Conservation (phyloP, 2,113 vertebrate species). For the Mus spicilegus region DNA sequence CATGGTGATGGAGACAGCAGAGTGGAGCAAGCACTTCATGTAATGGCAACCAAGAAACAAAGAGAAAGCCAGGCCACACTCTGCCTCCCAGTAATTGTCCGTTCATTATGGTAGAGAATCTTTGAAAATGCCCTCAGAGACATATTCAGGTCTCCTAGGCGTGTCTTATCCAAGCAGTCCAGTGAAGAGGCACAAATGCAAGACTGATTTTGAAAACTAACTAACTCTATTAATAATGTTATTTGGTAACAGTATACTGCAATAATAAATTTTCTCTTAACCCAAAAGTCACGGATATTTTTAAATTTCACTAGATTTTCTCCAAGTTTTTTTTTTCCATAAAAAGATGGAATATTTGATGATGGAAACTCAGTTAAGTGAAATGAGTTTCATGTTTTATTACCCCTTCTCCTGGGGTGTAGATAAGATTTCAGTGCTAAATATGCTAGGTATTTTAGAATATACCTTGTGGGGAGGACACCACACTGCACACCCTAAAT, state of each 20-base stretch:
- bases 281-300: neutral
- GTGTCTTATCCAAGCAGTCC: neutral
- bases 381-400: constrained; percentile 23
- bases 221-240: neutral
- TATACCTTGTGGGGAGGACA: neutral
- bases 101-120: neutral
- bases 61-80: neutral
- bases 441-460: neutral
- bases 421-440: neutral
- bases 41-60: neutral
- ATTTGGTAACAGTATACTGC: neutral
- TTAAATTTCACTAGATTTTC: neutral
- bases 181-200: neutral
- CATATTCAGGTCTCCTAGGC: neutral
- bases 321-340: neutral
- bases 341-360: neutral
- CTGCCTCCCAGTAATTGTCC: neutral
- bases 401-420: neutral
- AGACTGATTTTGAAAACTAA: neutral
- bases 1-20: neutral
- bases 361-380: neutral
- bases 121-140: neutral
- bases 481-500: neutral
- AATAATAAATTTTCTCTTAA: neutral
- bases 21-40: neutral